A percentile compares a stretch with the other conserved stretches of the same genome.
phyloP scores from a whole-genome alignment of 2,797 vertebrate species.

The Xenopus petersii region DNA sequence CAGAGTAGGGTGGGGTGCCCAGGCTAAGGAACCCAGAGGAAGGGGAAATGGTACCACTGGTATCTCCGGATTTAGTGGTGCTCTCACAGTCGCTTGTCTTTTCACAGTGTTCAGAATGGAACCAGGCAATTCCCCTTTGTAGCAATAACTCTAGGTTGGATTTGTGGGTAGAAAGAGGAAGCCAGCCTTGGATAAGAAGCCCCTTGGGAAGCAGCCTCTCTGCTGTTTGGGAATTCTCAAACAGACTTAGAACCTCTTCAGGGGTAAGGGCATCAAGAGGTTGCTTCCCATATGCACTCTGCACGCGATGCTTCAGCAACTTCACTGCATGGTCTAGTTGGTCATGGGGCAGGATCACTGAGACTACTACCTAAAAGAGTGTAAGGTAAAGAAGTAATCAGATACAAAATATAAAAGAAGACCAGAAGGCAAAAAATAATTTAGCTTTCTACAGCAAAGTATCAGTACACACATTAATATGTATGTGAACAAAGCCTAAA shows the following conservation, averaged over 20 bases:
- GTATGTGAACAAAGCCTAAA: too few relatives aligned
- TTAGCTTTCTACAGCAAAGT: too few relatives aligned
- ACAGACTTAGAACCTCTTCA: conserved; percentile 16
- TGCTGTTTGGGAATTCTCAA: not conserved
- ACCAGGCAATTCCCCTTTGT: conserved; percentile 8
- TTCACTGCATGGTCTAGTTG: not conserved
- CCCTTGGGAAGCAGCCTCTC: conserved; percentile 28
- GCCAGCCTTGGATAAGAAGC: conserved; percentile 44
- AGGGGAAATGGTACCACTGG: too few relatives aligned
- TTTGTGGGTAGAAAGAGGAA: conserved; percentile 37
- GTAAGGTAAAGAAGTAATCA: too few relatives aligned
- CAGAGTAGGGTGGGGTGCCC: conserved; percentile 6
- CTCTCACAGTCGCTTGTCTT: too few relatives aligned
- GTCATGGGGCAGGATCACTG: not conserved
- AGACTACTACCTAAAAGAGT: conserved; percentile 14
- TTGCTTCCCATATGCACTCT: not conserved
- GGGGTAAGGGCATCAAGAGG: not conserved
- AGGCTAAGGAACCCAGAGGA: conserved; percentile 28
- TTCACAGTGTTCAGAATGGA: conserved; percentile 2
- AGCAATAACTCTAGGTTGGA: conserved; percentile 39
- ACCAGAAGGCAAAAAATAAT: too few relatives aligned
- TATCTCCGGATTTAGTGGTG: too few relatives aligned
- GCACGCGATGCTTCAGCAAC: conserved; percentile 15
- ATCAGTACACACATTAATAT: too few relatives aligned
- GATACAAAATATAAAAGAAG: too few relatives aligned